A percentile compares a stretch with the other conserved stretches of the same genome.
These are phyloP conservation scores for Megaceryle alcyon DNA, from an alignment of 2,797 vertebrate species.

Conservation along the genomic window DNA sequence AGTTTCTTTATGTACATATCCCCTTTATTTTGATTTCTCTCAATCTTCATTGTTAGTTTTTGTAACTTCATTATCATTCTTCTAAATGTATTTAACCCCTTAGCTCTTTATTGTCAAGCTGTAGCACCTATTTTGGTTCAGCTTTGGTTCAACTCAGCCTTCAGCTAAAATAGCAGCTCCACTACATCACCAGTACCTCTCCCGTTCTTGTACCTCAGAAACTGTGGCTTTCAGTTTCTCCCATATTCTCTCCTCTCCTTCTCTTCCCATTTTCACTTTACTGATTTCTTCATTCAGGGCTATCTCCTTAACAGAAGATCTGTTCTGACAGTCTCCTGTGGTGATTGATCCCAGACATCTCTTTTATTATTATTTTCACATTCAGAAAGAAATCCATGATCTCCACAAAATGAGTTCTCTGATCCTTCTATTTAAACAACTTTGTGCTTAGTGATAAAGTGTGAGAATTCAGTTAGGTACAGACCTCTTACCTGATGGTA, in stretches of 20 bases:
- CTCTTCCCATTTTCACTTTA: background rate
- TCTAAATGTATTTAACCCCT: background rate
- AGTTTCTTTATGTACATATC: background rate
- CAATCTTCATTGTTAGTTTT: background rate
- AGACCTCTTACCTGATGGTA: background rate
- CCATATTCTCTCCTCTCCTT: background rate
- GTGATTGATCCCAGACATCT: background rate
- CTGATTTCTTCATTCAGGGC: background rate
- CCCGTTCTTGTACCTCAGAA: background rate
- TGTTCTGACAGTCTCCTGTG: background rate
- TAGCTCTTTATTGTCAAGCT: background rate
- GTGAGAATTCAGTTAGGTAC: background rate
- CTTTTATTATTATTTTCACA: background rate
- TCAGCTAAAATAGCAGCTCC: background rate
- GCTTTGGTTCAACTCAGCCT: background rate
- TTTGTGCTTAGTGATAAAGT: background rate
- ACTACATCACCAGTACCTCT: background rate
- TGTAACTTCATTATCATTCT: background rate
- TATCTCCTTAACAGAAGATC: background rate
- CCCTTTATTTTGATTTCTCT: background rate
- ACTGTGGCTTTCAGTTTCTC: background rate
- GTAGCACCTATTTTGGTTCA: background rate
- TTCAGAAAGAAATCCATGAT: background rate
- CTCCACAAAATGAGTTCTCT: background rate
- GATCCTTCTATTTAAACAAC: background rate